Conservation (phyloP, 2,888 invertebrate genomes). For the Ichneumoninae sp. region DNA sequence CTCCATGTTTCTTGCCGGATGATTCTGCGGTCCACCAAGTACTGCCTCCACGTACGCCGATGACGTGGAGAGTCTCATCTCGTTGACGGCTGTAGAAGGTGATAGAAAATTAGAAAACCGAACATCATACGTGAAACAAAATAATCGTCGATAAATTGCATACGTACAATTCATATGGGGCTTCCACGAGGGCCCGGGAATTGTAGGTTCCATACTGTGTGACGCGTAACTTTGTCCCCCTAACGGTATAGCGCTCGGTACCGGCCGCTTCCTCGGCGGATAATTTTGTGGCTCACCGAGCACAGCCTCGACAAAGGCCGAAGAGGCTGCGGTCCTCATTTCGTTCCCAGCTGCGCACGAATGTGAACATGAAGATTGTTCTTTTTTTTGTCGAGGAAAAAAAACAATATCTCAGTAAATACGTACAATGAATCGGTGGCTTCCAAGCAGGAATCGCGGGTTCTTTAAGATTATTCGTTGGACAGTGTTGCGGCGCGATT, state of each 20-base stretch:
- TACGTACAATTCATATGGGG: conserved; percentile 30
- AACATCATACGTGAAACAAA: not conserved
- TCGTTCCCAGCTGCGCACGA: conserved; percentile 17
- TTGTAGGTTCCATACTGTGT: conserved; percentile 43
- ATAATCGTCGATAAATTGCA: not conserved
- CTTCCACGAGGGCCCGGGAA: conserved; percentile 34
- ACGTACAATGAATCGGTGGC: conserved; percentile 7
- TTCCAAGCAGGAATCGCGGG: conserved; percentile 20
- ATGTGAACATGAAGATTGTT: not conserved
- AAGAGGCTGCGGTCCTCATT: conserved; percentile 32
- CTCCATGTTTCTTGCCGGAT: conserved; percentile 60
- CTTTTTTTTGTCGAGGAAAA: not conserved
- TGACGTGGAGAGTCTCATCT: conserved; percentile 60
- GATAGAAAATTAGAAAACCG: not conserved
- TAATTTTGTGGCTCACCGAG: conserved; percentile 42
- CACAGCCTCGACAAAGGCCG: conserved; percentile 38
- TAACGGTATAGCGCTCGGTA: conserved; percentile 42
- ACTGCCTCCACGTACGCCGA: conserved; percentile 66
- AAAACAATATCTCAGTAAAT: not conserved
- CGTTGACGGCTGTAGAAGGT: conserved; percentile 49
- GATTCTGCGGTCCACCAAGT: conserved; percentile 61
- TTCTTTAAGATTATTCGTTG: conserved; percentile 10
- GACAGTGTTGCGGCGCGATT: conserved; percentile 2
- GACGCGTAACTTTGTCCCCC: conserved; percentile 43
- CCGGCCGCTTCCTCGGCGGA: conserved; percentile 54